phyloP scores from a whole-genome alignment of 2,113 vertebrate genomes.

The Rallus limicola region DNA sequence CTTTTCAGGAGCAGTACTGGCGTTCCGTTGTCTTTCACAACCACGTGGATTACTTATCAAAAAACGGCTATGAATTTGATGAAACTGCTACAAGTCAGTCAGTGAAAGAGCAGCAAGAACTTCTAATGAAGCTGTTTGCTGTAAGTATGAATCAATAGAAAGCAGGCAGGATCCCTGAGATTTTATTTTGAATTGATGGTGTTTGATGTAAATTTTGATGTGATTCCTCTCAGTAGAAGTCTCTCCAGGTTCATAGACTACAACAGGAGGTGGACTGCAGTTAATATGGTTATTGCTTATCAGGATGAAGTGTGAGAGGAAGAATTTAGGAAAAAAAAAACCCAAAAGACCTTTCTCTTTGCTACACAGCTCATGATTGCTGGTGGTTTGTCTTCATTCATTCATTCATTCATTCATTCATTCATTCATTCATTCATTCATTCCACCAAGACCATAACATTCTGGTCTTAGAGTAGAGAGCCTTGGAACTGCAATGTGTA shows the following conservation, averaged over 20 bases:
- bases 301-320: neutral
- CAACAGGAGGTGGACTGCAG: neutral
- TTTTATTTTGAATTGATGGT: neutral
- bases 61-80: slow-evolving; percentile 87
- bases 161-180: neutral
- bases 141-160: slow-evolving; percentile 78
- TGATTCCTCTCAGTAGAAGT: neutral
- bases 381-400: neutral
- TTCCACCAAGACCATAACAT: neutral
- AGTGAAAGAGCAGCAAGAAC: slow-evolving; percentile 91
- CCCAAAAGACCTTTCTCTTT: neutral
- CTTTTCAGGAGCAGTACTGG: slow-evolving; percentile 91
- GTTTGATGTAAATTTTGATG: neutral
- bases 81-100: slow-evolving; percentile 79
- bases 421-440: neutral
- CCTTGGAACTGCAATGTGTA: neutral
- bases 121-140: slow-evolving; percentile 97
- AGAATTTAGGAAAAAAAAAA: neutral
- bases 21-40: slow-evolving; percentile 89
- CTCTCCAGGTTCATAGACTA: neutral
- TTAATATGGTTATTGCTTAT: neutral
- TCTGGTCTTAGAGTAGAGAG: neutral
- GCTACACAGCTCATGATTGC: neutral
- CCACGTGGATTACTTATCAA: slow-evolving; percentile 86
- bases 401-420: neutral